Base-by-base conservation (phyloP, 2,797 vertebrate genomes). In the Austrolebias charrua region DNA sequence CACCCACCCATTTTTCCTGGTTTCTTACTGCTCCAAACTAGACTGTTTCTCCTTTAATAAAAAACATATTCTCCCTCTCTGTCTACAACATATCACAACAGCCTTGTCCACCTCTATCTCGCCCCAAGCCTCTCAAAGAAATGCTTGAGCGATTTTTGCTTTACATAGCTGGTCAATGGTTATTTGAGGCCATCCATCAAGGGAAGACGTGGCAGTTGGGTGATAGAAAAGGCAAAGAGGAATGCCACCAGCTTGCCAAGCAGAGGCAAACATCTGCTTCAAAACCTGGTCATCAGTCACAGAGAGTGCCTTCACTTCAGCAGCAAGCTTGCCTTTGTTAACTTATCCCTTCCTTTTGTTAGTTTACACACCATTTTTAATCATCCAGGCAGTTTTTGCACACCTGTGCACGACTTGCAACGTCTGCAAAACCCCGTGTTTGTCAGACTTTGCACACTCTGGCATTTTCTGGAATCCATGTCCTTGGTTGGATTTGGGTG, bases 121-220 rank as follows among this genome's bases (percentile, higher is more conserved):
- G 11, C 45, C 58, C 71, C 40, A 20, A 63, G 71, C 64, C 62
- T 82, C 66, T 64, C 28, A 66, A 47, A 78, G 69, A 75, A 69
- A 73, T 74, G 73, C 81, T 71, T 60, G 19, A 24, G 54, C 73
- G 45, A 71, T 65, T 75, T 71, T 55, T 38, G 73, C 69, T 82
- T 75, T 38, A 62, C 85, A 75, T 75, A 66, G 69, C 62, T 62
- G 82, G 69, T 88, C 82, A 75, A 57, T 77, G 78, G 69, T 76
- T 75, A 51, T 54, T 74, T 55, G 58, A 16, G 20, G 64, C 61
- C 53, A 62, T 81, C 81, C 64, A 67, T 83, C 83, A 78, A 71
- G 44, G 31, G 73, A 76, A 67, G 9, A 49, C 33, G 5, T 60
- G 71, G 73, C 66, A 68, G 66, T 65, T 6, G 11, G 73, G 29